Percentiles rank a stretch among this genome's conserved stretches.
These are phyloP conservation scores for Cydia fagiglandana DNA, from an alignment of 1,140 invertebrate species.

Conservation along the genomic window DNA sequence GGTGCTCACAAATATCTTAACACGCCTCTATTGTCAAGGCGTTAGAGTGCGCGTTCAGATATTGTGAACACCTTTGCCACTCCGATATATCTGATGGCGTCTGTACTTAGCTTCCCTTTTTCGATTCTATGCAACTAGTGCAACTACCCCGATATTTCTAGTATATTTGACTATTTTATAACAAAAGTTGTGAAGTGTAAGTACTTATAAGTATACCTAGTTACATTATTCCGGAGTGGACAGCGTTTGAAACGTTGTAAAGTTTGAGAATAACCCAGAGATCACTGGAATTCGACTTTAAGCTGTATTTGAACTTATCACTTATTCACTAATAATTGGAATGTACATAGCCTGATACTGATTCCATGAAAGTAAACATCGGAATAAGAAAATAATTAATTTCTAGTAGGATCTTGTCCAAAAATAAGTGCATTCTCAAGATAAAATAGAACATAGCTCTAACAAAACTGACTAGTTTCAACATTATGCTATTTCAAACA, in stretches of 20 bases:
- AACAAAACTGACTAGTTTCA: conserved; percentile 1
- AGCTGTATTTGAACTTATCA: conserved; percentile 34
- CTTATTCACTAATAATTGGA: conserved; percentile 43
- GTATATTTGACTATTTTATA: too few relatives aligned
- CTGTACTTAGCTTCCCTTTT: too few relatives aligned
- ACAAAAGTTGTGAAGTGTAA: too few relatives aligned
- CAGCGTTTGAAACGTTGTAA: background rate
- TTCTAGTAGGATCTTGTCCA: conserved; percentile 21
- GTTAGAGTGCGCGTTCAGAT: too few relatives aligned
- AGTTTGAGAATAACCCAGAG: conserved; percentile 24
- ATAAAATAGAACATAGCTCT: background rate
- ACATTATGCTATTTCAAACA: conserved; percentile 23
- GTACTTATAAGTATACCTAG: too few relatives aligned
- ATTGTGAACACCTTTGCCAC: too few relatives aligned
- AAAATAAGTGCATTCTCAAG: conserved; percentile 25
- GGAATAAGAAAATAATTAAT: conserved; percentile 15
- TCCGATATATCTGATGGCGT: too few relatives aligned
- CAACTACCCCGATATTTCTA: too few relatives aligned
- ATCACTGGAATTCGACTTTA: conserved; percentile 42
- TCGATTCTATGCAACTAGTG: too few relatives aligned
- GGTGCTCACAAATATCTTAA: too few relatives aligned
- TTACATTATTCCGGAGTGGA: background rate
- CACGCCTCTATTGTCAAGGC: too few relatives aligned
- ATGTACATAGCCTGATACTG: conserved; percentile 37
- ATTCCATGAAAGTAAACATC: background rate